phyloP scores from a whole-genome alignment of 2,888 invertebrate species.

The Heliconius erato region DNA sequence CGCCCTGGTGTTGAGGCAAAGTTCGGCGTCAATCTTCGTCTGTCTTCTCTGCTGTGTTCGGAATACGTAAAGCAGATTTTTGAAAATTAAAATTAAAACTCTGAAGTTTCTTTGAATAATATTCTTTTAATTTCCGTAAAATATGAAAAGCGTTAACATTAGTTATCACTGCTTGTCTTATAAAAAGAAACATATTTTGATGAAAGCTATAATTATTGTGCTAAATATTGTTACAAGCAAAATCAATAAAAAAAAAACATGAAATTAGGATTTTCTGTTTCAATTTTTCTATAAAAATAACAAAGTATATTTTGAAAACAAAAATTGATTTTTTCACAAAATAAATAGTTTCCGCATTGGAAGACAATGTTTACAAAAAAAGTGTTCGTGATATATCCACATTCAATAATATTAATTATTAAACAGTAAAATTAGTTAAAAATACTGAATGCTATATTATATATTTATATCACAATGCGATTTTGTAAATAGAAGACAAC shows the following conservation, averaged over 20 bases:
- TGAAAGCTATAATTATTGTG: slow-evolving; percentile 31
- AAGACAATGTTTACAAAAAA: slow-evolving; percentile 26
- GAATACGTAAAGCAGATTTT: neutral
- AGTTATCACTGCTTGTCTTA: slow-evolving; percentile 57
- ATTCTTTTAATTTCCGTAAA: slow-evolving; percentile 63
- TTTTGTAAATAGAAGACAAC: slow-evolving; percentile 27
- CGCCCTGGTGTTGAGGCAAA: no score
- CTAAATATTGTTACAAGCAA: neutral
- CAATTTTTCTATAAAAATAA: neutral
- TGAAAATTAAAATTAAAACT: slow-evolving; percentile 8
- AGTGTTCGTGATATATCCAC: neutral
- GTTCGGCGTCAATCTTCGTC: neutral
- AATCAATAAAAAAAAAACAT: neutral
- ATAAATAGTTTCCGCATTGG: neutral
- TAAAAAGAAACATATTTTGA: slow-evolving; percentile 27
- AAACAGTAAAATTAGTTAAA: slow-evolving; percentile 29
- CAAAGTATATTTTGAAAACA: neutral
- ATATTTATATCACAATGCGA: slow-evolving; percentile 41
- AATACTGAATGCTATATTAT: neutral
- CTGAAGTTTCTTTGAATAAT: slow-evolving; percentile 15
- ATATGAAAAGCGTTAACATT: slow-evolving; percentile 78
- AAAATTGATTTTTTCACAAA: no score
- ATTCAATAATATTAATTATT: neutral
- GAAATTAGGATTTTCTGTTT: neutral
- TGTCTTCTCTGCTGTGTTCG: neutral